Evolutionary conservation across 2,888 invertebrate species (phyloP).

Genomic region (Nemapogon koenigi): DNA sequence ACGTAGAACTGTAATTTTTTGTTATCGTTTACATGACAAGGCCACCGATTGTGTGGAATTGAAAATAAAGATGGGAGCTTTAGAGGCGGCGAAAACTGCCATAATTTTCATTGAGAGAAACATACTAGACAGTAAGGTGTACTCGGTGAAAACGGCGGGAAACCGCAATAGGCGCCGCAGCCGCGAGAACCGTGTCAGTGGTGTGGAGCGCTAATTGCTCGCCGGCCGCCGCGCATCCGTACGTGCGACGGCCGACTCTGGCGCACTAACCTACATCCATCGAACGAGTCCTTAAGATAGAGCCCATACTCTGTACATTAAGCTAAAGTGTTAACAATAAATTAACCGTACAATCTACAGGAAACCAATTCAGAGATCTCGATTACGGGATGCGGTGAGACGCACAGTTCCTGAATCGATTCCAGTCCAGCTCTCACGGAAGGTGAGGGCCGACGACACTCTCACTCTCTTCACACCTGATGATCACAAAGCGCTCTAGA

Average conservation of each 20-base stretch:
- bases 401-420: slow-evolving; percentile 45
- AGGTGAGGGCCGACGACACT: slow-evolving; percentile 32
- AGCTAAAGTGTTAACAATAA: slow-evolving; percentile 61
- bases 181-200: slow-evolving; percentile 62
- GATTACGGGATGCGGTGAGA: slow-evolving; percentile 47
- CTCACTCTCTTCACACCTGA: slow-evolving; percentile 22
- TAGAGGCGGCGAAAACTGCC: no score
- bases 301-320: slow-evolving; percentile 54
- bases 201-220: slow-evolving; percentile 59
- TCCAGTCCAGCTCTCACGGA: slow-evolving; percentile 63
- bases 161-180: slow-evolving; percentile 53
- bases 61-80: no score
- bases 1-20: no score
- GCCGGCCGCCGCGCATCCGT: slow-evolving; percentile 32
- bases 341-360: slow-evolving; percentile 61
- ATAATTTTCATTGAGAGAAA: no score
- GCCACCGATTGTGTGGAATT: no score
- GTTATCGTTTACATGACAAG: no score
- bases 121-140: slow-evolving; percentile 60
- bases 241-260: slow-evolving; percentile 25
- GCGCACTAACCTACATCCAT: slow-evolving; percentile 14
- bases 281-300: slow-evolving; percentile 39
- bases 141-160: slow-evolving; percentile 59
- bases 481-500: slow-evolving; percentile 45
- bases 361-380: slow-evolving; percentile 65